Percentiles rank a stretch among this genome's conserved stretches.
Evolutionary conservation across 1,140 invertebrate genomes (phyloP).

Genomic region (Nomia melanderi): DNA sequence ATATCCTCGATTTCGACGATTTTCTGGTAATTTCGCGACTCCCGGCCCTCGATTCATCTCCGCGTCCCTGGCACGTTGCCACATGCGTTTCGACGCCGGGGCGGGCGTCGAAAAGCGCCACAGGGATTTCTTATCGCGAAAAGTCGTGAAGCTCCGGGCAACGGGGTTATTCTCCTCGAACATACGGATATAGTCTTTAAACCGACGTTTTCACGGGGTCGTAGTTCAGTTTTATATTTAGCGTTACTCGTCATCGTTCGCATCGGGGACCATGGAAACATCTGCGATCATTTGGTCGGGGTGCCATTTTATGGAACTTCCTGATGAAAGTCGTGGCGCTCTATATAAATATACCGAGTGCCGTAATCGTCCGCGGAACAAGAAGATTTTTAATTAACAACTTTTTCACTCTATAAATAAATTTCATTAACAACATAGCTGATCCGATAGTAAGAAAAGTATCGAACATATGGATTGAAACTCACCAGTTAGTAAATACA

Average conservation of each 20-base stretch:
- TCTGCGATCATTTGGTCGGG: background rate
- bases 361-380: background rate
- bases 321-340: background rate
- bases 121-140: constrained; percentile 58
- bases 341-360: background rate
- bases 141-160: constrained; percentile 58
- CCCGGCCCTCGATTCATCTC: constrained; percentile 50
- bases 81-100: constrained; percentile 25
- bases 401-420: too few species aligned
- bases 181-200: constrained; percentile 49
- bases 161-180: constrained; percentile 56
- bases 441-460: too few species aligned
- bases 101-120: constrained; percentile 35
- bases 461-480: too few species aligned
- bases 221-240: constrained; percentile 73
- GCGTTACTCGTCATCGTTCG: constrained; percentile 33
- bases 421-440: too few species aligned
- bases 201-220: constrained; percentile 49
- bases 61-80: constrained; percentile 46
- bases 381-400: background rate
- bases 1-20: constrained; percentile 22
- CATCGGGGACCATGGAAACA: background rate
- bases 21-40: constrained; percentile 33
- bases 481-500: too few species aligned
- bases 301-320: background rate